Evolutionary conservation across 2,888 invertebrate species (phyloP).

Genomic region (Apocheima hispidaria): DNA sequence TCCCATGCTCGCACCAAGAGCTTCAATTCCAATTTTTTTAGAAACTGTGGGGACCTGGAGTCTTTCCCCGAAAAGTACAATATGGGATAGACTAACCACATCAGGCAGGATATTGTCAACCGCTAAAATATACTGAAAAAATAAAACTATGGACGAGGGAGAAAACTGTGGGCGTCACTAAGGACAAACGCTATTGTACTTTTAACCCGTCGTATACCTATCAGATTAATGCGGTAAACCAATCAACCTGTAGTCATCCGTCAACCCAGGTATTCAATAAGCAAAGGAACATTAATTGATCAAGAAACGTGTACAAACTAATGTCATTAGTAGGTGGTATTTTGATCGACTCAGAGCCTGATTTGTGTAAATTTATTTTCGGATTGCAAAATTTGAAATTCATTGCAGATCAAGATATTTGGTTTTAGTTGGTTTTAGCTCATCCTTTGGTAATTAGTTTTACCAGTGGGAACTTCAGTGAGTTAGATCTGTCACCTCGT

Average conservation of each 20-base stretch:
- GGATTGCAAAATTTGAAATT: too few species aligned
- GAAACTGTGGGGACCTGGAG: too few species aligned
- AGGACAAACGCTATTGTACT: neutral
- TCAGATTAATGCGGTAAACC: constrained; percentile 14
- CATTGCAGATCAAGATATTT: neutral
- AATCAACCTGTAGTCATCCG: constrained; percentile 25
- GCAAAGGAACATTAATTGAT: constrained; percentile 34
- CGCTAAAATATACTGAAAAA: too few species aligned
- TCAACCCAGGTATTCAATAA: constrained; percentile 34
- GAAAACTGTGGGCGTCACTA: neutral
- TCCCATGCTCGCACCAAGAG: too few species aligned
- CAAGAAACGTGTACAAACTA: constrained; percentile 47
- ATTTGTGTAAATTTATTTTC: neutral
- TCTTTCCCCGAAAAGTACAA: too few species aligned
- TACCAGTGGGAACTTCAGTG: too few species aligned
- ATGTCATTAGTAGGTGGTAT: constrained; percentile 39
- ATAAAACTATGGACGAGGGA: too few species aligned
- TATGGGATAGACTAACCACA: too few species aligned
- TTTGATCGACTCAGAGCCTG: constrained; percentile 6
- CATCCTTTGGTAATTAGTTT: neutral
- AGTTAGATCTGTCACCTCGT: too few species aligned
- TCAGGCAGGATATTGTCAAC: too few species aligned
- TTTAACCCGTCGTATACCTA: neutral
- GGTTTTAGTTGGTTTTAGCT: neutral
- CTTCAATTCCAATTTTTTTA: too few species aligned